phyloP scores from a whole-genome alignment of 1,140 invertebrate species.

The Homarus americanus region DNA sequence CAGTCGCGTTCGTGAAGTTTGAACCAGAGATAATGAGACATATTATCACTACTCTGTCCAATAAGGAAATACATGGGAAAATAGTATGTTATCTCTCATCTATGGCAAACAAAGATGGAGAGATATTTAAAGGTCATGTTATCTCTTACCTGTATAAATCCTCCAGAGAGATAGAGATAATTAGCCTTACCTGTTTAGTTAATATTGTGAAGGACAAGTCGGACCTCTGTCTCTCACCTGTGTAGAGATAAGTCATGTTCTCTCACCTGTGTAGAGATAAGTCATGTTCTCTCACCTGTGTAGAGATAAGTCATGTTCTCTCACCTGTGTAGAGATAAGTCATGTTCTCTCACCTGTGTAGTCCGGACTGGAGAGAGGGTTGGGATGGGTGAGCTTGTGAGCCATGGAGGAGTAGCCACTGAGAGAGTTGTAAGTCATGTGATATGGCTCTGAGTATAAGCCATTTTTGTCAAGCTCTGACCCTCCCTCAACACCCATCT shows the following conservation, averaged over 20 bases:
- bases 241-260: not conserved
- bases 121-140: not conserved
- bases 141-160: not conserved
- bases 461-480: conserved; percentile 75
- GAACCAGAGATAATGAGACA: no score
- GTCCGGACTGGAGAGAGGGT: conserved; percentile 75
- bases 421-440: conserved; percentile 74
- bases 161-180: not conserved
- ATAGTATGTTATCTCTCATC: no score
- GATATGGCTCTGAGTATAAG: conserved; percentile 77
- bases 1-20: no score
- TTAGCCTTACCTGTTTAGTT: not conserved
- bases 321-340: not conserved
- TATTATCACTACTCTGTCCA: no score
- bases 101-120: not conserved
- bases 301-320: not conserved
- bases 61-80: no score
- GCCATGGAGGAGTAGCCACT: conserved; percentile 58
- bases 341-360: conserved; percentile 75
- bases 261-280: not conserved
- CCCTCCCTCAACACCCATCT: conserved; percentile 80
- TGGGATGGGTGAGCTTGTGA: conserved; percentile 60
- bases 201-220: not conserved
- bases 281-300: not conserved
- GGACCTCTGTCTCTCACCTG: not conserved